Conservation (phyloP, 2,113 vertebrate genomes). For the Poecilia latipinna region DNA sequence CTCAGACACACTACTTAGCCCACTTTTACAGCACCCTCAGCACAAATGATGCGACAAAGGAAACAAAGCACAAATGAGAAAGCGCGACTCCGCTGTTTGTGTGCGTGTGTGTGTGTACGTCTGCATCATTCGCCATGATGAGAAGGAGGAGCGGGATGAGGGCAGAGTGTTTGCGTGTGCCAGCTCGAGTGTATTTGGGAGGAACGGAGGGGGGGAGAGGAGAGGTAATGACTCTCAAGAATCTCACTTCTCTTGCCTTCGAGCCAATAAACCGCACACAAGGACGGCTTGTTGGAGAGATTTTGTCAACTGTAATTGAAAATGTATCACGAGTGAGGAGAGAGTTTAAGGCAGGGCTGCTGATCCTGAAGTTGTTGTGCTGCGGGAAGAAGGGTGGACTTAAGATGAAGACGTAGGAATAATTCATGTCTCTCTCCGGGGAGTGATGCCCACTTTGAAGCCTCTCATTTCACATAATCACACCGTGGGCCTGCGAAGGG, state of each 20-base stretch:
- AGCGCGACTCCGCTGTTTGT: constrained; percentile 29
- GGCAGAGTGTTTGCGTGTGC: constrained; percentile 40
- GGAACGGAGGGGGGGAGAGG: neutral
- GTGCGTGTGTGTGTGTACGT: constrained; percentile 11
- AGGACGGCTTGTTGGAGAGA: constrained; percentile 59
- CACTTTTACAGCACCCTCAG: constrained; percentile 65
- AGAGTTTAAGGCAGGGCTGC: constrained; percentile 38
- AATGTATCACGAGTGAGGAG: constrained; percentile 46
- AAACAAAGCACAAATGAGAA: constrained; percentile 59
- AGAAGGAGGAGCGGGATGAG: constrained; percentile 41
- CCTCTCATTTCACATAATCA: constrained; percentile 54
- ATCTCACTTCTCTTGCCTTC: constrained; percentile 54
- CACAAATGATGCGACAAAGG: constrained; percentile 57
- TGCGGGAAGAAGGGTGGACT: neutral
- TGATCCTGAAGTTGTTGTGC: constrained; percentile 59
- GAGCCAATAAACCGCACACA: constrained; percentile 59
- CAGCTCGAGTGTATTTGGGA: constrained; percentile 23
- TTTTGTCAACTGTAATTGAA: constrained; percentile 64
- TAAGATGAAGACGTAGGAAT: constrained; percentile 56
- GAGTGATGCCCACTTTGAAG: constrained; percentile 62
- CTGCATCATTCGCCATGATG: constrained; percentile 24
- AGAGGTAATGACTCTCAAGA: constrained; percentile 56
- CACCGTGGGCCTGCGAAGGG: constrained; percentile 22
- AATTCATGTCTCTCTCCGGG: constrained; percentile 69
- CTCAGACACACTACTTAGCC: constrained; percentile 64